Conservation (phyloP, 2,797 vertebrate genomes). For the Momotus momota region DNA sequence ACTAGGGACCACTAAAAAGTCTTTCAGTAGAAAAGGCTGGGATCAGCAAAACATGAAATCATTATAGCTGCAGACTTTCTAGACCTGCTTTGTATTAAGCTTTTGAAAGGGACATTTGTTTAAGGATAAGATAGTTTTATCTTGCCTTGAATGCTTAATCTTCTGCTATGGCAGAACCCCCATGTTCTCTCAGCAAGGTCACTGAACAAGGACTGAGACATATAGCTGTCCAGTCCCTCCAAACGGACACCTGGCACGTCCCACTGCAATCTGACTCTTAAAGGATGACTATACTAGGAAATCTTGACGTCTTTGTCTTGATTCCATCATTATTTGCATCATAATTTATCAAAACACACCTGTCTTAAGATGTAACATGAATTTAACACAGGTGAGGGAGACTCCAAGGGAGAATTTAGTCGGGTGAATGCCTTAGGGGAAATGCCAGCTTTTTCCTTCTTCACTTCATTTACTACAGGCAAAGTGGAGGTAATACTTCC, state of each 20-base stretch:
- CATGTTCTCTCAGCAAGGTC: slow-evolving; percentile 34
- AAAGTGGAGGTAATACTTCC: background rate
- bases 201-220: background rate
- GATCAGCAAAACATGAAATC: slow-evolving; percentile 85
- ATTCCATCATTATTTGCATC: background rate
- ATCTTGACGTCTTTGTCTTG: background rate
- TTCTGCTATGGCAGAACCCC: background rate
- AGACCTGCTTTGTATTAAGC: slow-evolving; percentile 78
- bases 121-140: slow-evolving; percentile 78
- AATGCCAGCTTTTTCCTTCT: background rate
- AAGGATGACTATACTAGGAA: background rate
- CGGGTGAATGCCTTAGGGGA: background rate
- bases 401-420: background rate
- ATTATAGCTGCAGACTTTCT: slow-evolving; percentile 80
- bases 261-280: background rate
- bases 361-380: background rate
- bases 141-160: slow-evolving; percentile 64
- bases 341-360: background rate
- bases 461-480: background rate
- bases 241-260: background rate
- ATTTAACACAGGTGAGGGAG: background rate
- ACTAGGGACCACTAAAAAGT: slow-evolving; percentile 83
- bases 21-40: slow-evolving; percentile 79
- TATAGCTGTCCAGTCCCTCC: background rate
- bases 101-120: slow-evolving; percentile 83